Evolutionary conservation across 2,797 vertebrate genomes (phyloP).

Genomic region (Melanotaenia maccullochi): DNA sequence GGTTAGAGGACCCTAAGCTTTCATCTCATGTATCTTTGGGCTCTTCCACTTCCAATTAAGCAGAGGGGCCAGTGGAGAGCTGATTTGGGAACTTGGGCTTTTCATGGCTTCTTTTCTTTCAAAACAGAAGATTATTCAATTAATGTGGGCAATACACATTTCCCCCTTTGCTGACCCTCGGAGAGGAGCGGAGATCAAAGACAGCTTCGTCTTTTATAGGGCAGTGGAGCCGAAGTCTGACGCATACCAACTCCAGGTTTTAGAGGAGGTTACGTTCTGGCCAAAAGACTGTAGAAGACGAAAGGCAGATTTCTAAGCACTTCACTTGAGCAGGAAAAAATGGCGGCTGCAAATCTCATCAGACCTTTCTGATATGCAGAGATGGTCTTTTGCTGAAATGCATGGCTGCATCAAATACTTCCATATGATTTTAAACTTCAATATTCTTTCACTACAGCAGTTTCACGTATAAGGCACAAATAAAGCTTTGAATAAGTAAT

Average conservation of each 20-base stretch:
- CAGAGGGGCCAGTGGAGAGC: constrained; percentile 23
- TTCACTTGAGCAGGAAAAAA: constrained; percentile 29
- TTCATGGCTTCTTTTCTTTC: constrained; percentile 80
- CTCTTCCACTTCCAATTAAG: constrained; percentile 75
- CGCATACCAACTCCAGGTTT: constrained; percentile 51
- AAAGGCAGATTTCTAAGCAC: constrained; percentile 52
- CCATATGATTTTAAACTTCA: background rate
- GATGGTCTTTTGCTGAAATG: constrained; percentile 2
- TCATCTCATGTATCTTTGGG: constrained; percentile 80
- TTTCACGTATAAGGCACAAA: background rate
- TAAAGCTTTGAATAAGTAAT: background rate
- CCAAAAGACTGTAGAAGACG: constrained; percentile 40
- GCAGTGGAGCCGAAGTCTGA: constrained; percentile 58
- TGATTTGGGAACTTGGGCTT: constrained; percentile 60
- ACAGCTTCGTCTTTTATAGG: constrained; percentile 54
- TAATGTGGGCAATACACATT: constrained; percentile 76
- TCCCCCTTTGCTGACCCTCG: constrained; percentile 73
- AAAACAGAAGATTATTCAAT: constrained; percentile 86
- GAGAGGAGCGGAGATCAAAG: constrained; percentile 69
- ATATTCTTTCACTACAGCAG: background rate
- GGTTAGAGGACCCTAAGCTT: constrained; percentile 58
- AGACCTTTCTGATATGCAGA: constrained; percentile 25
- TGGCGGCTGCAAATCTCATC: constrained; percentile 48
- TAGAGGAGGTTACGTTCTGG: constrained; percentile 62
- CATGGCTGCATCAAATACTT: background rate